Base-by-base conservation (phyloP, 2,888 invertebrate genomes). In the Ormyrus thymus region DNA sequence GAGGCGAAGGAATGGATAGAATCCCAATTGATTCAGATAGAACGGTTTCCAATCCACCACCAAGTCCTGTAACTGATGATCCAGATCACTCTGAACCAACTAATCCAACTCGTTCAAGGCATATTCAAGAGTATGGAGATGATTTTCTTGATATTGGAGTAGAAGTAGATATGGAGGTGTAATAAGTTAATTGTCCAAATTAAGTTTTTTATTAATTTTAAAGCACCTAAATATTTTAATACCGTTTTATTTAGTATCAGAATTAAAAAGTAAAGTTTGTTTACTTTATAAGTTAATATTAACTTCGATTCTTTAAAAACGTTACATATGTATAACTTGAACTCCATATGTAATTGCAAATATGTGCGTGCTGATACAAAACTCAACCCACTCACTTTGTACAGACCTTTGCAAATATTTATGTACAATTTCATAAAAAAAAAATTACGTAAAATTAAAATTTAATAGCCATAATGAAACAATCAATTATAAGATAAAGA, bases 51-150 rank as follows among this genome's bases (percentile, higher is more conserved):
- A 96, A 96, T 91, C 96, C 96, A 64, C 96, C 96, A 10, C 96
- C 96, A 6, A 96, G 95, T 46, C 96, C 96, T 0, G 96, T 94
- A 51, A 95, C 95, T 0, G 95, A 95, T 88, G 93, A 94, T 82
- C 90, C 90, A 15, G 90, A 90, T 83, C 90, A 89, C 76, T 83
- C 88, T 11, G 89, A 89, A 76, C 85, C 80, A 10, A 29, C 74
- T 82, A 80, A 84, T 82, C 64, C 86, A 82, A 11, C 86, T 82
- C 78, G 87, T 85, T 79, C 89, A 84, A 85, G 90, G 86, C 85
- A 86, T 82, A 81, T 88, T 89, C 85, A 89, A 88, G 81, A 90
- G 62, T 94, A 95, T 74, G 94, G 94, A 73, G 94, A 94, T 73
- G 95, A 95, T 87, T 94, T 93, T 89, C 91, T 95, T 73, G 95